Percentiles rank a stretch among this genome's conserved stretches.
Evolutionary conservation across 2,797 vertebrate genomes (phyloP).

Genomic region (Aulostomus chinensis): DNA sequence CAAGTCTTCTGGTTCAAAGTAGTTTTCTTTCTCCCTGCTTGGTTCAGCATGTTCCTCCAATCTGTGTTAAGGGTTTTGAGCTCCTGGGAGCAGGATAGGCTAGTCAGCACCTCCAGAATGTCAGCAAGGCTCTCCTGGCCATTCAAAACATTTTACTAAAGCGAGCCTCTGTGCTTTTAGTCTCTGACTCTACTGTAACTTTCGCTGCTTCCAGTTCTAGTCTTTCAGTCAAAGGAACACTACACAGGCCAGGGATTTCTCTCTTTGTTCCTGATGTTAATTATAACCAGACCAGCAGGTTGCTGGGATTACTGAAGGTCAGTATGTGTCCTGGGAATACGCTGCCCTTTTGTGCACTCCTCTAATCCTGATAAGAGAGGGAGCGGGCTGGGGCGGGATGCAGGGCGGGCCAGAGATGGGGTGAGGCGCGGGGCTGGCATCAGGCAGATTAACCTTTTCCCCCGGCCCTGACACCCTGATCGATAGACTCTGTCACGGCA

Average conservation of each 20-base stretch:
- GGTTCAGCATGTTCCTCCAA: slow-evolving; percentile 64
- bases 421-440: slow-evolving; percentile 67
- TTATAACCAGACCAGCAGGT: slow-evolving; percentile 82
- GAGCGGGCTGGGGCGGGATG: slow-evolving; percentile 58
- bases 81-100: slow-evolving; percentile 44
- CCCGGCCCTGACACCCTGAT: slow-evolving; percentile 77
- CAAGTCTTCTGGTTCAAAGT: slow-evolving; percentile 32
- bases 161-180: slow-evolving; percentile 49
- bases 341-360: slow-evolving; percentile 89
- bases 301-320: slow-evolving; percentile 91
- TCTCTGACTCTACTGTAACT: slow-evolving; percentile 58
- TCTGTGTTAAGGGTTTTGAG: slow-evolving; percentile 44
- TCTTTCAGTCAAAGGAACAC: slow-evolving; percentile 55
- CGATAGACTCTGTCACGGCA: slow-evolving; percentile 81
- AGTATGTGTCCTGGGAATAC: slow-evolving; percentile 91
- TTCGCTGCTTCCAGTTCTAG: slow-evolving; percentile 35
- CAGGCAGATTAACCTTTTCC: slow-evolving; percentile 84
- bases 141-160: slow-evolving; percentile 65
- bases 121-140: slow-evolving; percentile 67
- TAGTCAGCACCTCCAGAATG: slow-evolving; percentile 75
- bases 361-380: slow-evolving; percentile 84
- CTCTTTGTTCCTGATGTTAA: slow-evolving; percentile 81
- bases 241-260: slow-evolving; percentile 52
- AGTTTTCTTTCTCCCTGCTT: slow-evolving; percentile 54
- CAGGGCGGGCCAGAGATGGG: slow-evolving; percentile 66